Conservation (phyloP, 2,888 invertebrate genomes). For the Alsophila aescularia region DNA sequence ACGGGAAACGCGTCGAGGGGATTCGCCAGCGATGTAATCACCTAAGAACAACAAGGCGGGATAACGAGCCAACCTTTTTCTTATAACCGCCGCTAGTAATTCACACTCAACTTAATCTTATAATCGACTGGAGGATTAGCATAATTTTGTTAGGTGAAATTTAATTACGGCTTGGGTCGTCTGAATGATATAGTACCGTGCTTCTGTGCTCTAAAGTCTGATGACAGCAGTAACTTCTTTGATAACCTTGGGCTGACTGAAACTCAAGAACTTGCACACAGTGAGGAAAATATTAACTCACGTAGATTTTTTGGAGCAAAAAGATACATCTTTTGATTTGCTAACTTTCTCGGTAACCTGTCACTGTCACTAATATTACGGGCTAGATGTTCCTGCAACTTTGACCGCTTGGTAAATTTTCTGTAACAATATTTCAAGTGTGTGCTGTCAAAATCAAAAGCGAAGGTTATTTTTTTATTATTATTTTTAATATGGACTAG, state of each 20-base stretch:
- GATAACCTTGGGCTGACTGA: background rate
- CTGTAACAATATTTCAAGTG: too few relatives aligned
- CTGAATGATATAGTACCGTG: background rate
- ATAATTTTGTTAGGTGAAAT: slow-evolving; percentile 32
- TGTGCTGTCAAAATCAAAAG: too few relatives aligned
- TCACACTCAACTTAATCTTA: slow-evolving; percentile 66
- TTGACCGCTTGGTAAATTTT: too few relatives aligned
- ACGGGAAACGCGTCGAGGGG: slow-evolving; percentile 64
- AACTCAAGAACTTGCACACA: background rate
- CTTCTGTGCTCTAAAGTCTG: background rate
- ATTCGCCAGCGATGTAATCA: slow-evolving; percentile 71
- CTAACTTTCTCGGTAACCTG: too few relatives aligned
- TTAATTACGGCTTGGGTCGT: background rate
- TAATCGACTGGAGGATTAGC: slow-evolving; percentile 64
- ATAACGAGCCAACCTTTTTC: slow-evolving; percentile 66
- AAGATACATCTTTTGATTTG: background rate
- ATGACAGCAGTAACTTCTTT: background rate
- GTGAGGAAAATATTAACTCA: background rate
- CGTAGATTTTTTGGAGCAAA: slow-evolving; percentile 1
- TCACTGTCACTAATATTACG: too few relatives aligned
- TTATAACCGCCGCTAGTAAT: slow-evolving; percentile 55
- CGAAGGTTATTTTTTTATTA: too few relatives aligned
- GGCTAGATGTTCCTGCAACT: too few relatives aligned
- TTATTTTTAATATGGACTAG: too few relatives aligned
- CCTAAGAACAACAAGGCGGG: slow-evolving; percentile 68